Base-by-base conservation (phyloP, 37 sponge, comb jelly and placozoan species). In the Halisarca cf. caerulea region DNA sequence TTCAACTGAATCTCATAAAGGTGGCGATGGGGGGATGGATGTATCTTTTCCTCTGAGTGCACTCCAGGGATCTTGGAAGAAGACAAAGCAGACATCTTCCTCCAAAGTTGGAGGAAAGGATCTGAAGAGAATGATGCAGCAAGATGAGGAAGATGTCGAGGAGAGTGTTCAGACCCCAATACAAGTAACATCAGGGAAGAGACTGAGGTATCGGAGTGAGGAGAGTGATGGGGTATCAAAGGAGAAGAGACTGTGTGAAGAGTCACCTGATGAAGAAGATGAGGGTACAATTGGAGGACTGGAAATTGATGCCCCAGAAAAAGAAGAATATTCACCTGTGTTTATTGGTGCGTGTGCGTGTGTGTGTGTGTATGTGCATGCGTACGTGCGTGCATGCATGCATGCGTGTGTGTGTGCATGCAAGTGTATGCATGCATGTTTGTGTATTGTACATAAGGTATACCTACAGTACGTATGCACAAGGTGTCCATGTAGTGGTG, bases 31-130 rank as follows among this genome's bases (percentile, higher is more conserved):
- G 77, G 36, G 77, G 11, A 74, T 74, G 77, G 77, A 74, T 40
- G 77, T 74, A 2, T 74, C 77, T 8, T 37, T 74, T 23, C 77
- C 77, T 36, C 45, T 74, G 77, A 74, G 45, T 8, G 42, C 42
- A 39, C 44, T 74, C 21, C 42, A 74, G 44, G 25, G 77, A 11
- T 20, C n/a, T 30, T 68, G 33, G 35, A 30, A 30, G 33, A 68
- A 34, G 33, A 18, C 69, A 32, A 68, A 68, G 51, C 51, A 6
- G 11, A 6, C 51, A 11, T 11, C 51, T 47, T 47, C 51, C 51
- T 47, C 51, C 6, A 61, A 36, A 45, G 44, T 24, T 15, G 82
- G 23, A 37, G 82, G 45, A 66, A 41, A 61, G 83, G 70, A 44
- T 20, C 43, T 28, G 43, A 40, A 40, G 24, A 37, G 24, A 40